Evolutionary conservation across 2,113 vertebrate genomes (phyloP).

Genomic region (Halichoerus grypus): DNA sequence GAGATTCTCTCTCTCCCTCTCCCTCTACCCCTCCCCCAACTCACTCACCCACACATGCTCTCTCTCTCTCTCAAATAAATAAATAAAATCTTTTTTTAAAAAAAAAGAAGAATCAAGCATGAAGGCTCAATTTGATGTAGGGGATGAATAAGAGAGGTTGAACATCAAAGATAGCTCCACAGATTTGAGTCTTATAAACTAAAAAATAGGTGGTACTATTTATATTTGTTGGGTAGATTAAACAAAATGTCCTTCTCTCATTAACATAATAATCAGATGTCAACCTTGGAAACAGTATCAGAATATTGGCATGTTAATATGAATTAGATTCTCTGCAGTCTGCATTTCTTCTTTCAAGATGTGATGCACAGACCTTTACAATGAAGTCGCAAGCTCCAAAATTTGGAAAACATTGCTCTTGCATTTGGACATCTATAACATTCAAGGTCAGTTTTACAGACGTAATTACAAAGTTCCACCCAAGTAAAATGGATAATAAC

Average conservation of each 20-base stretch:
- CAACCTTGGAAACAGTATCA: not conserved
- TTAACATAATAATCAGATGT: not conserved
- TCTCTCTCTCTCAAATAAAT: not conserved
- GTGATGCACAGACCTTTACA: not conserved
- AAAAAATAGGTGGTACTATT: not conserved
- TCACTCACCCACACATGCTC: not conserved
- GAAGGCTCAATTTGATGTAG: not conserved
- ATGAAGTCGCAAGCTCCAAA: not conserved
- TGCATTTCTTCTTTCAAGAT: not conserved
- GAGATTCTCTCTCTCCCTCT: not conserved
- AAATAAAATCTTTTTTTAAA: not conserved
- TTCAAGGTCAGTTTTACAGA: not conserved
- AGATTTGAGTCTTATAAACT: not conserved
- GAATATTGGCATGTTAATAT: not conserved
- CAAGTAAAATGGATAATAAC: not conserved
- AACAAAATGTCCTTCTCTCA: not conserved
- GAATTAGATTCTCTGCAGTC: not conserved
- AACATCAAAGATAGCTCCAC: not conserved
- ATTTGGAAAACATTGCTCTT: not conserved
- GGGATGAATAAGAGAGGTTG: not conserved
- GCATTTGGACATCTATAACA: not conserved
- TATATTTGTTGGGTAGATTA: not conserved
- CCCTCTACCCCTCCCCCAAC: not conserved
- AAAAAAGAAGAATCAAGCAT: not conserved
- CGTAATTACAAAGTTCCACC: not conserved